phyloP scores from a whole-genome alignment of 2,797 vertebrate species.

The Manis crassicaudata region DNA sequence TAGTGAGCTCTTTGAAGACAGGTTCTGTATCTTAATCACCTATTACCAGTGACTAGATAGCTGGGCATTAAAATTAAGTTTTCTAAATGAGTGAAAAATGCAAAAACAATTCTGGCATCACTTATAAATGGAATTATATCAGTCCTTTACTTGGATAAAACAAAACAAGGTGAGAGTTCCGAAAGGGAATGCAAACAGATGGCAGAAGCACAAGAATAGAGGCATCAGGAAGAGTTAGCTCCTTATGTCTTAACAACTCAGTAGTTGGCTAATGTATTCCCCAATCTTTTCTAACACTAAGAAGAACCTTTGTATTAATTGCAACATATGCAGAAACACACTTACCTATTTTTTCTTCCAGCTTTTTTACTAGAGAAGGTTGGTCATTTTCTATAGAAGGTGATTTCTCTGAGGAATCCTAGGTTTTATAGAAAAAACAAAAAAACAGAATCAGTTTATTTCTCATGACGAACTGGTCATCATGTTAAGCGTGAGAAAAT shows the following conservation, averaged over 20 bases:
- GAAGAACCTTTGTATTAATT: background rate
- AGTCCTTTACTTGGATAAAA: background rate
- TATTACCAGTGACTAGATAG: background rate
- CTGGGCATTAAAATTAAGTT: background rate
- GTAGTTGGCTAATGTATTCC: background rate
- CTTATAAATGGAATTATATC: background rate
- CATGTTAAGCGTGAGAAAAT: constrained; percentile 42
- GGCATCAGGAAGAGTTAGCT: background rate
- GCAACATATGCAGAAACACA: constrained; percentile 47
- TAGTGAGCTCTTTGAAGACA: background rate
- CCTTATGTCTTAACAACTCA: background rate
- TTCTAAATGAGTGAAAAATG: background rate
- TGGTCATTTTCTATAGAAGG: constrained; percentile 85
- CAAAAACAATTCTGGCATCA: background rate
- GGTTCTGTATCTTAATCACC: background rate
- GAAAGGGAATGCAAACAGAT: constrained; percentile 8
- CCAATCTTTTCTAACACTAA: background rate
- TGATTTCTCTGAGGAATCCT: constrained; percentile 87
- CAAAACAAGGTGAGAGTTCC: background rate
- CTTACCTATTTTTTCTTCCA: constrained; percentile 92
- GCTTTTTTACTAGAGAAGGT: constrained; percentile 82
- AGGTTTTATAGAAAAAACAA: constrained; percentile 77
- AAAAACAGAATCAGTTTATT: constrained; percentile 53
- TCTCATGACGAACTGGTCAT: background rate
- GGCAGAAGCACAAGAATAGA: background rate